Percentiles rank a stretch among this genome's conserved stretches.
phyloP scores from a whole-genome alignment of 2,797 vertebrate species.

The Nannoperca australis region DNA sequence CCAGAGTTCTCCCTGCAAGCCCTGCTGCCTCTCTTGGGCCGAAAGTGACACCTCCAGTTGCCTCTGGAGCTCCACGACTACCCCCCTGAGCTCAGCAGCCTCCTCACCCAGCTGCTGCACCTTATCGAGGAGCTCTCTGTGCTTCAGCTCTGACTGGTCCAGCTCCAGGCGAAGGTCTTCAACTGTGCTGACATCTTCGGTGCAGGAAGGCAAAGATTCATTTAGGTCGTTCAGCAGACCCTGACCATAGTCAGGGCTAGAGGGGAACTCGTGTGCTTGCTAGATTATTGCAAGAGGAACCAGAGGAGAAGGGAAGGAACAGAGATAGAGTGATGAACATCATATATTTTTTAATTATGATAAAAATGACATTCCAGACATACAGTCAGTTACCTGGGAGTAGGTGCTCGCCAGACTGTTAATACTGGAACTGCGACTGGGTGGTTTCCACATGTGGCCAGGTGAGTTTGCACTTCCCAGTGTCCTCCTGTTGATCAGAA shows the following conservation, averaged over 20 bases:
- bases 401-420: conserved; percentile 95
- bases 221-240: conserved; percentile 83
- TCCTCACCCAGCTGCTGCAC: conserved; percentile 89
- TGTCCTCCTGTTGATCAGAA: conserved; percentile 86
- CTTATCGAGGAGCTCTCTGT: conserved; percentile 87
- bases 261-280: conserved; percentile 89
- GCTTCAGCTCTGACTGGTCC: conserved; percentile 93
- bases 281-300: conserved; percentile 34
- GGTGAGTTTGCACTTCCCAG: conserved; percentile 88
- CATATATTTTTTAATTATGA: conserved; percentile 4
- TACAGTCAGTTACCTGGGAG: conserved; percentile 87
- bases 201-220: conserved; percentile 75
- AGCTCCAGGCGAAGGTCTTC: conserved; percentile 94
- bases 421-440: conserved; percentile 96
- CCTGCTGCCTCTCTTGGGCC: conserved; percentile 82
- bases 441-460: conserved; percentile 92
- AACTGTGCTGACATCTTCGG: conserved; percentile 81
- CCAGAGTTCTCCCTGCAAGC: conserved; percentile 81
- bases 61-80: conserved; percentile 87
- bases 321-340: conserved; percentile 15
- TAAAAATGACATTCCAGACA: background rate
- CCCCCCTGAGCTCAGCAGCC: conserved; percentile 85
- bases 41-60: conserved; percentile 87
- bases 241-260: conserved; percentile 89
- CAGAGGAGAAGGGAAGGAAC: conserved; percentile 6